Evolutionary conservation across 2,888 invertebrate genomes (phyloP).

Genomic region (Caenorhabditis sp.): DNA sequence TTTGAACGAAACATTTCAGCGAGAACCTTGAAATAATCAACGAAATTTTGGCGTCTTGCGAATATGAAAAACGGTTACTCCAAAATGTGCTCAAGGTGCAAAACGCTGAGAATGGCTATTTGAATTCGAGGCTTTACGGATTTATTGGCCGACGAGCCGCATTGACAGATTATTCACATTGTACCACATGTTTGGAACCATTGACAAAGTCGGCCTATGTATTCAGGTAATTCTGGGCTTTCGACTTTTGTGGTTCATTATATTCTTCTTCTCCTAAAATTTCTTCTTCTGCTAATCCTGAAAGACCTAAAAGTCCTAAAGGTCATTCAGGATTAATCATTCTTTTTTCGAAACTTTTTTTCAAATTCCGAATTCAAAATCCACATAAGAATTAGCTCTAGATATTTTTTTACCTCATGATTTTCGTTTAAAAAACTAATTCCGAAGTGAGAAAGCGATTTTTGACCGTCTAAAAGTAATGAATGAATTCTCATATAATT

Average conservation of each 20-base stretch:
- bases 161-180: slow-evolving; percentile 15
- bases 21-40: slow-evolving; percentile 22
- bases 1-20: slow-evolving; percentile 15
- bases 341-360: too few relatives aligned
- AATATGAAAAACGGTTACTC: slow-evolving; percentile 28
- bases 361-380: too few relatives aligned
- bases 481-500: too few relatives aligned
- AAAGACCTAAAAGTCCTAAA: too few relatives aligned
- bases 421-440: too few relatives aligned
- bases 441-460: too few relatives aligned
- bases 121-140: not conserved
- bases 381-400: too few relatives aligned
- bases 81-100: slow-evolving; percentile 23
- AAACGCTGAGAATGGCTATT: slow-evolving; percentile 18
- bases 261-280: too few relatives aligned
- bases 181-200: slow-evolving; percentile 23
- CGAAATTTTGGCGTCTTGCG: slow-evolving; percentile 32
- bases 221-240: slow-evolving; percentile 18
- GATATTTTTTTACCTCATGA: too few relatives aligned
- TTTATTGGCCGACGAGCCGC: slow-evolving; percentile 14
- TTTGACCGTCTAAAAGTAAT: too few relatives aligned
- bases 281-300: too few relatives aligned
- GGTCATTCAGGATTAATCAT: too few relatives aligned
- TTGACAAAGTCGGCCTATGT: slow-evolving; percentile 41
- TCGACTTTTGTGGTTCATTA: not conserved